These are phyloP conservation scores for Delichon dasypus DNA, from an alignment of 2,797 vertebrate species.

Conservation along the genomic window DNA sequence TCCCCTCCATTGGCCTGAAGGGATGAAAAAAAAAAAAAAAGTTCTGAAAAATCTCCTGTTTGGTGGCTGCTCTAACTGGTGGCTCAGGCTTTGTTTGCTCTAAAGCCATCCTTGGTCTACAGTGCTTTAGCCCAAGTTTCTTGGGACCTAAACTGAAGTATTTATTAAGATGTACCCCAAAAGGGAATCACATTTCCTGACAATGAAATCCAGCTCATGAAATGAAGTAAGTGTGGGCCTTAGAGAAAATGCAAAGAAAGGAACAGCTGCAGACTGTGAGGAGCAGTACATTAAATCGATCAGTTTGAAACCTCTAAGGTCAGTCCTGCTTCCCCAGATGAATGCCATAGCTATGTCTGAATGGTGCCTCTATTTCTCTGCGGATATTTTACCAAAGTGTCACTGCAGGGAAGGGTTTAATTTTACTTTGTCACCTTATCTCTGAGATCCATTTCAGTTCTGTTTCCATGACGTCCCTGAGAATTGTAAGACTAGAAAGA, in stretches of 20 bases:
- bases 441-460: slow-evolving; percentile 48
- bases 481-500: not conserved
- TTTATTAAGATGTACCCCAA: not conserved
- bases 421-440: slow-evolving; percentile 57
- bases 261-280: not conserved
- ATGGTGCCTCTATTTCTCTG: not conserved
- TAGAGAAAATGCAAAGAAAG: not conserved
- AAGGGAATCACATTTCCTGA: not conserved
- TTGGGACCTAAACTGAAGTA: not conserved
- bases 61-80: not conserved
- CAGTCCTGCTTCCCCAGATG: not conserved
- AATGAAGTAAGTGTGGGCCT: not conserved
- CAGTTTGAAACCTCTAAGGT: not conserved
- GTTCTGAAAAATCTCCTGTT: not conserved
- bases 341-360: not conserved
- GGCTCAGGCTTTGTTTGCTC: not conserved
- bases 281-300: not conserved
- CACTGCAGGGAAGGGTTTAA: slow-evolving; percentile 1
- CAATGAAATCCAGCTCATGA: not conserved
- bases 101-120: not conserved
- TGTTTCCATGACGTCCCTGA: slow-evolving; percentile 15
- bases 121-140: not conserved
- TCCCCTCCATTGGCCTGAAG: not conserved
- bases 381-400: not conserved
- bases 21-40: not conserved